A percentile compares a stretch with the other conserved stretches of the same genome.
Evolutionary conservation across 37 sponge, comb jelly and placozoan genomes (phyloP).

Genomic region (Petrosia ficiformis): DNA sequence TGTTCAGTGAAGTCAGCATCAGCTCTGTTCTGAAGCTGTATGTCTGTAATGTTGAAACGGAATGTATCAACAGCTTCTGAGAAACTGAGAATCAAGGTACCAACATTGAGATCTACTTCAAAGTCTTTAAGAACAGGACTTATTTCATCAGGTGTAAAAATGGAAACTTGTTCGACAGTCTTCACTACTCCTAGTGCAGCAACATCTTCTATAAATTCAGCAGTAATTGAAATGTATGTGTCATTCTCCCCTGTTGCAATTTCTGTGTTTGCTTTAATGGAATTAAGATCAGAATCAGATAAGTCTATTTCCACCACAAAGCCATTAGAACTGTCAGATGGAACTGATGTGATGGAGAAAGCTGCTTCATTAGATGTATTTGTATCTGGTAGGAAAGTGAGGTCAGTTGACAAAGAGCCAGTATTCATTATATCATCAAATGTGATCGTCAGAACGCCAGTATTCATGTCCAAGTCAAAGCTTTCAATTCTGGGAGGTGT

Average conservation of each 20-base stretch:
- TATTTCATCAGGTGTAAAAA: slow-evolving; percentile 56
- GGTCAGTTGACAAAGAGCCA: slow-evolving; percentile 36
- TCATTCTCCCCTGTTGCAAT: slow-evolving; percentile 52
- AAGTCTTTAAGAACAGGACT: slow-evolving; percentile 55
- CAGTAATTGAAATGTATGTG: slow-evolving; percentile 61
- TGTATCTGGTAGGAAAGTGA: slow-evolving; percentile 40
- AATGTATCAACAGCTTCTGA: slow-evolving; percentile 67
- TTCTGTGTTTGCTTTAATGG: slow-evolving; percentile 61
- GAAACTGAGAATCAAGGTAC: slow-evolving; percentile 73
- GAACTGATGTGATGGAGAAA: slow-evolving; percentile 52
- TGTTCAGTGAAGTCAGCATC: slow-evolving; percentile 2
- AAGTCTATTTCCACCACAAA: slow-evolving; percentile 46
- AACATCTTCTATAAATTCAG: slow-evolving; percentile 76
- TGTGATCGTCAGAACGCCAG: slow-evolving; percentile 37
- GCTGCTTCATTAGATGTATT: slow-evolving; percentile 14
- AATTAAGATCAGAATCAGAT: slow-evolving; percentile 60
- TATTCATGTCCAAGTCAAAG: slow-evolving; percentile 75
- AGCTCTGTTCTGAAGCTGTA: slow-evolving; percentile 48
- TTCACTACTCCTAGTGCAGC: slow-evolving; percentile 36
- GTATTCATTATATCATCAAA: slow-evolving; percentile 74
- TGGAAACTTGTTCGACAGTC: slow-evolving; percentile 28
- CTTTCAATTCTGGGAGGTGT: slow-evolving; percentile 61
- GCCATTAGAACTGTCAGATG: slow-evolving; percentile 57
- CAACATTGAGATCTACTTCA: slow-evolving; percentile 52
- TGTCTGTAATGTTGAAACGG: slow-evolving; percentile 65